Base-by-base conservation (phyloP, 2,888 invertebrate species). In the Rambutsinella grinnellia region DNA sequence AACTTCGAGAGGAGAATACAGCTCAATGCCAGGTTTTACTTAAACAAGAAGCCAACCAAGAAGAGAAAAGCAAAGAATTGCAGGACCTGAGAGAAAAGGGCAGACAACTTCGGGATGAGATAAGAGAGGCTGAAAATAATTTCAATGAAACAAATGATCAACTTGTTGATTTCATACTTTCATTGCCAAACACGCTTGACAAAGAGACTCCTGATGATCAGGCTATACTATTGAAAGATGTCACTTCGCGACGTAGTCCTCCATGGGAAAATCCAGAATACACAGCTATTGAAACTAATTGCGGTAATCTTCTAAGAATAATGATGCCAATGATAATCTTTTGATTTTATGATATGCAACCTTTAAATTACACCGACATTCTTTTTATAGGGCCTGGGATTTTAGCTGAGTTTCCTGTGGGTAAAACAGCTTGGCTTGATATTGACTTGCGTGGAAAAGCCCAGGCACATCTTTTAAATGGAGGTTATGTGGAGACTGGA, bases 111-210 rank as follows among this genome's bases (percentile, higher is more conserved):
- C 89, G 90, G 84, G 89, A 90, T 54, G 91, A 93, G 81, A 85
- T 92, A n/a, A 92, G 90, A 85, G 87, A 87, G 28, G 84, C 93
- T 0, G 92, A 90, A 85, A 87, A 89, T 13, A 88, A 89, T 53
- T 86, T 91, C n/a, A 92, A 92, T 89, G 90, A 90, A n/a, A 87
- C 94, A 5, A 93, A 94, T 85, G 92, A 93, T 85, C 89, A 89
- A 62, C 90, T 93, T 8, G 88, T 92, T 56, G 85, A 91, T 28
- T 89, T 90, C 84, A 89, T 90, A 74, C 87, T 95, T 63, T 89
- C 89, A 84, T 85, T 95, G 66, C 95, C 95, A 0, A 95, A 94
- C 85, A 84, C 85, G 58, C 84, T 95, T 77, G 92, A 94, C 85
- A 78, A 87, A 0, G 87, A 87, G 57, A 93, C 93, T 19, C 92